A percentile compares a stretch with the other conserved stretches of the same genome.
Evolutionary conservation across 2,888 invertebrate genomes (phyloP).

Genomic region (Caenorhabditis sp.): DNA sequence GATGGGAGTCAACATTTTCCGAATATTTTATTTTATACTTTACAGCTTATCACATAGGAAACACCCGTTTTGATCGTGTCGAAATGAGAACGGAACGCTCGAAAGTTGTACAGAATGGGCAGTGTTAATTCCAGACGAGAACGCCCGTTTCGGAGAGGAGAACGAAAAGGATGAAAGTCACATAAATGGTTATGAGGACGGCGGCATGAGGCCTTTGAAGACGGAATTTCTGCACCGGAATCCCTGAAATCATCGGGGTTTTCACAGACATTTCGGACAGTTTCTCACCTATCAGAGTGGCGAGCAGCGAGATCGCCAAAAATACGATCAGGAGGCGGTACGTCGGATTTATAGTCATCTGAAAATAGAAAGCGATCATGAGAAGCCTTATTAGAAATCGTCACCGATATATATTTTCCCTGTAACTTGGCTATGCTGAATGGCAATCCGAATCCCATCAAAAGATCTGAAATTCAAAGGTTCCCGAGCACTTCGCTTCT

Average conservation of each 20-base stretch:
- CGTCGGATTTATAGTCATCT: slow-evolving; percentile 57
- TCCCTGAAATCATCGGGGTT: slow-evolving; percentile 22
- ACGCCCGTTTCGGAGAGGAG: slow-evolving; percentile 80
- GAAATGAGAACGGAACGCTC: too few relatives aligned
- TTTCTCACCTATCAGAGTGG: slow-evolving; percentile 26
- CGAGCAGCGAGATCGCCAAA: slow-evolving; percentile 35
- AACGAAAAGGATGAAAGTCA: slow-evolving; percentile 81
- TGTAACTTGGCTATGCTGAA: slow-evolving; percentile 70
- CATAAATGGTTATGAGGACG: slow-evolving; percentile 81
- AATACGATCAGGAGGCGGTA: slow-evolving; percentile 57
- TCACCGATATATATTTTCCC: slow-evolving; percentile 67
- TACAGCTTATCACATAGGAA: too few relatives aligned
- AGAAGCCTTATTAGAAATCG: not conserved
- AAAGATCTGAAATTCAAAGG: slow-evolving; percentile 62
- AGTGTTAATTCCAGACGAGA: slow-evolving; percentile 46
- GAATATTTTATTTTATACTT: too few relatives aligned
- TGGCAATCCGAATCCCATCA: slow-evolving; percentile 74
- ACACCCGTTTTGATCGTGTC: too few relatives aligned
- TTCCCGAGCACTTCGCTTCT: not conserved
- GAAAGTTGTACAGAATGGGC: too few relatives aligned
- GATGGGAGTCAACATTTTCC: too few relatives aligned
- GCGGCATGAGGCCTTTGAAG: slow-evolving; percentile 39
- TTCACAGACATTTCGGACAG: too few relatives aligned
- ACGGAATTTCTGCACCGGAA: slow-evolving; percentile 46
- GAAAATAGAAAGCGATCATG: slow-evolving; percentile 5